These are phyloP conservation scores for Gymnocheta viridis DNA, from an alignment of 2,888 invertebrate species.

Conservation along the genomic window DNA sequence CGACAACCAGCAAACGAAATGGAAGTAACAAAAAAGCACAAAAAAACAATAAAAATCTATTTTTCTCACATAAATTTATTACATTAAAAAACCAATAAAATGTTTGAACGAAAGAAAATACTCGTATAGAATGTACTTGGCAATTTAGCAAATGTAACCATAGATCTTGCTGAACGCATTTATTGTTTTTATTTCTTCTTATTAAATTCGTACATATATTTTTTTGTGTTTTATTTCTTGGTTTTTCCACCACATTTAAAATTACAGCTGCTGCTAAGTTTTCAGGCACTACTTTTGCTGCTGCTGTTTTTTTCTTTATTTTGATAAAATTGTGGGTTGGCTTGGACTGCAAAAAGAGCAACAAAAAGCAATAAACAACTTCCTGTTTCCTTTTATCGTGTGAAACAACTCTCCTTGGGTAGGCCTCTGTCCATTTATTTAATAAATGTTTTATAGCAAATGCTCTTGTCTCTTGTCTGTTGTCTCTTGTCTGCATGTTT, in stretches of 20 bases:
- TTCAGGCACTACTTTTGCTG: neutral
- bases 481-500: neutral
- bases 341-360: neutral
- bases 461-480: neutral
- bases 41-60: constrained; percentile 58
- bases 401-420: constrained; percentile 7
- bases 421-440: constrained; percentile 40
- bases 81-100: constrained; percentile 67
- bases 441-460: constrained; percentile 45
- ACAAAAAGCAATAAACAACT: constrained; percentile 48
- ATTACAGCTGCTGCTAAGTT: constrained; percentile 27
- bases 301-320: no score
- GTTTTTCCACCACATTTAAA: constrained; percentile 19
- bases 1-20: constrained; percentile 30
- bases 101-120: constrained; percentile 56
- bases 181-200: constrained; percentile 45
- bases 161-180: constrained; percentile 65
- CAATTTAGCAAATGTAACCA: constrained; percentile 67
- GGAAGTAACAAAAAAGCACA: neutral
- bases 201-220: neutral
- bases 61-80: constrained; percentile 69
- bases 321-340: constrained; percentile 17
- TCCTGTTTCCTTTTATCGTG: constrained; percentile 35
- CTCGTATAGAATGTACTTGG: constrained; percentile 62
- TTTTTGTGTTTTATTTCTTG: neutral